A percentile compares a stretch with the other conserved stretches of the same genome.
These are phyloP conservation scores for Spilosoma lubricipeda DNA, from an alignment of 2,888 invertebrate species.

Conservation along the genomic window DNA sequence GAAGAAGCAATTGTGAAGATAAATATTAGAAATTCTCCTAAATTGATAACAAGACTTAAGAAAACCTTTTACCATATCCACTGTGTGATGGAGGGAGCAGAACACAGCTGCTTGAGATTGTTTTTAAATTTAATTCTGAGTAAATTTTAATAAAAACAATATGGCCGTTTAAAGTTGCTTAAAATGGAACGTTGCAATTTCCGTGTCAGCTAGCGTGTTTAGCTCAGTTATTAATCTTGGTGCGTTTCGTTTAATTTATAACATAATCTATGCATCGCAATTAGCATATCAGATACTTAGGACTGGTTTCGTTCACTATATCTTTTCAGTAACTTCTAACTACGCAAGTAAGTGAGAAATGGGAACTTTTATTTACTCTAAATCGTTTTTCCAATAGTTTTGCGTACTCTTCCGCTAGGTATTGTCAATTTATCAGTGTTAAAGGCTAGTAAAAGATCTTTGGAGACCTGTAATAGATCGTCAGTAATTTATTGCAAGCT, in stretches of 20 bases:
- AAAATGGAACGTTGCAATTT: too few species aligned
- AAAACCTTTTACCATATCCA: too few species aligned
- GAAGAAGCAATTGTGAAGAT: too few species aligned
- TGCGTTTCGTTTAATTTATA: neutral
- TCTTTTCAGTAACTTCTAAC: neutral
- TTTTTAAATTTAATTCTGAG: too few species aligned
- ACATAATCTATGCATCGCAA: neutral
- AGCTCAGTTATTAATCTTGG: too few species aligned
- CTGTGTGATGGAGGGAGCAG: too few species aligned
- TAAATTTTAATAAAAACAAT: too few species aligned
- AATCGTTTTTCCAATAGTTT: slow-evolving; percentile 9
- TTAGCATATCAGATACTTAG: neutral
- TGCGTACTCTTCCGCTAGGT: slow-evolving; percentile 7
- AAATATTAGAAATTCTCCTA: too few species aligned
- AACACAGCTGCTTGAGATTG: too few species aligned
- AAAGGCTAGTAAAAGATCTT: slow-evolving; percentile 14
- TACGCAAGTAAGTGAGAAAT: neutral
- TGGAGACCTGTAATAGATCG: slow-evolving; percentile 26
- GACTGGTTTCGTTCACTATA: neutral
- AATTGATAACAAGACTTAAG: too few species aligned
- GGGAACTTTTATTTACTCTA: neutral
- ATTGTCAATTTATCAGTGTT: slow-evolving; percentile 15
- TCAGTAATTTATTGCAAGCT: slow-evolving; percentile 23
- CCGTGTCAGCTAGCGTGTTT: too few species aligned
- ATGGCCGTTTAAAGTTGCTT: too few species aligned